A percentile compares a stretch with the other conserved stretches of the same genome.
These are phyloP conservation scores for Cetoscarus ocellatus DNA, from an alignment of 2,797 vertebrate genomes.

Conservation along the genomic window DNA sequence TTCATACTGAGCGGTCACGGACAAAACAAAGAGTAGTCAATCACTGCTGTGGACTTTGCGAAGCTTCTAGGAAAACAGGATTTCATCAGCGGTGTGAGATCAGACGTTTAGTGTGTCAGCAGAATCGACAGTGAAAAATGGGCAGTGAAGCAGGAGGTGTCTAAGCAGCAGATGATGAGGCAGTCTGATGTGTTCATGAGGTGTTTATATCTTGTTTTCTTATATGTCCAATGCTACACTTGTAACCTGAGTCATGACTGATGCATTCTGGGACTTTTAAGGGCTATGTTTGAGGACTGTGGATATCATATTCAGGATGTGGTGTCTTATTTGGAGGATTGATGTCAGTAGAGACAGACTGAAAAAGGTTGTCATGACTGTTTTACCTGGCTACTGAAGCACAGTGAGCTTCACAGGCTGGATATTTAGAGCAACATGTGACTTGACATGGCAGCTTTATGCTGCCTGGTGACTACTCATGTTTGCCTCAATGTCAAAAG, in stretches of 20 bases:
- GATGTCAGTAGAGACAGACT: slow-evolving; percentile 32
- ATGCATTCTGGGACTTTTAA: slow-evolving; percentile 38
- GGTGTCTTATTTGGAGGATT: slow-evolving; percentile 30
- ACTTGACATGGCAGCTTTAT: slow-evolving; percentile 32
- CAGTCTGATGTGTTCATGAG: slow-evolving; percentile 34
- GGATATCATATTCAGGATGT: slow-evolving; percentile 30
- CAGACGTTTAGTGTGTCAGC: slow-evolving; percentile 34
- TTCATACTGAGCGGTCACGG: not conserved
- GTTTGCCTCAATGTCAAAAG: slow-evolving; percentile 59
- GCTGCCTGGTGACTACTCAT: slow-evolving; percentile 52
- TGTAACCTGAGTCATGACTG: slow-evolving; percentile 48
- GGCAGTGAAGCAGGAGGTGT: slow-evolving; percentile 50
- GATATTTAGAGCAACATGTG: slow-evolving; percentile 60
- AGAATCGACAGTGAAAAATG: slow-evolving; percentile 21
- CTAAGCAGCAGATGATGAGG: slow-evolving; percentile 24
- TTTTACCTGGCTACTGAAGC: slow-evolving; percentile 13
- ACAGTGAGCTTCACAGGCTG: slow-evolving; percentile 18
- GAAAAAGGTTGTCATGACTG: slow-evolving; percentile 3
- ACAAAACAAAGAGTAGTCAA: slow-evolving; percentile 21
- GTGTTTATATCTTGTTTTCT: slow-evolving; percentile 64
- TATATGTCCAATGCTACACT: slow-evolving; percentile 1
- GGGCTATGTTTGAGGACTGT: slow-evolving; percentile 24
- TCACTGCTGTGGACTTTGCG: not conserved
- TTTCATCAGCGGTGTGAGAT: slow-evolving; percentile 15
- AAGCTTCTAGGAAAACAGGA: slow-evolving; percentile 27